phyloP scores from a whole-genome alignment of 2,113 vertebrate species.

The Egretta garzetta region DNA sequence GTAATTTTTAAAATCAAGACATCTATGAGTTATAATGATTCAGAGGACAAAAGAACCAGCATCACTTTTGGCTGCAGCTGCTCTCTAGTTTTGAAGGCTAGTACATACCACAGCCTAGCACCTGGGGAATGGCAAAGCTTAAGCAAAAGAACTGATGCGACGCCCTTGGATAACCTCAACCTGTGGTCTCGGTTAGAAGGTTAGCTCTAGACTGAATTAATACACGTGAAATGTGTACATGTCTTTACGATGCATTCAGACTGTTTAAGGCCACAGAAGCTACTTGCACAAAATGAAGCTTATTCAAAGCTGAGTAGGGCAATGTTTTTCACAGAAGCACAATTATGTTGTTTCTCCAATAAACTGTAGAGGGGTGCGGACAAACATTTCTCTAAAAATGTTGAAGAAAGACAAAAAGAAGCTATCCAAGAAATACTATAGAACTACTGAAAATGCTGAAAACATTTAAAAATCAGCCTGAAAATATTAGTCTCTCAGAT shows the following conservation, averaged over 20 bases:
- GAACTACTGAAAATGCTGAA: background rate
- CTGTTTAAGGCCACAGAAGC: background rate
- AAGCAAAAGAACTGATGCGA: background rate
- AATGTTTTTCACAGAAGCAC: background rate
- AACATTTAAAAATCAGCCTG: background rate
- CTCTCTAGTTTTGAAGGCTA: background rate
- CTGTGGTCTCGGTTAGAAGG: background rate
- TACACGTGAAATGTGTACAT: background rate
- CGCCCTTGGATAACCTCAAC: background rate
- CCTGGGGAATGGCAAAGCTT: background rate
- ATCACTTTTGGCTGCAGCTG: background rate
- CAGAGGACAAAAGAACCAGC: background rate
- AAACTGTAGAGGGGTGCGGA: accelerated
- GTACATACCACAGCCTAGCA: background rate
- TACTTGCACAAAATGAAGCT: background rate
- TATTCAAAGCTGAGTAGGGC: background rate
- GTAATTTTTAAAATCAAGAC: background rate
- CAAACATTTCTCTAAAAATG: background rate
- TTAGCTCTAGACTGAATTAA: background rate
- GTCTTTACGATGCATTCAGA: background rate
- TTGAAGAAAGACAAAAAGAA: background rate
- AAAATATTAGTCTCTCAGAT: background rate
- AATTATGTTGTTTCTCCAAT: background rate
- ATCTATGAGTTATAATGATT: background rate
- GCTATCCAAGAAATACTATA: background rate